Percentiles rank a stretch among this genome's conserved stretches.
These are phyloP conservation scores for Sphyrna mokarran DNA, from an alignment of 2,113 vertebrate species.

Conservation along the genomic window DNA sequence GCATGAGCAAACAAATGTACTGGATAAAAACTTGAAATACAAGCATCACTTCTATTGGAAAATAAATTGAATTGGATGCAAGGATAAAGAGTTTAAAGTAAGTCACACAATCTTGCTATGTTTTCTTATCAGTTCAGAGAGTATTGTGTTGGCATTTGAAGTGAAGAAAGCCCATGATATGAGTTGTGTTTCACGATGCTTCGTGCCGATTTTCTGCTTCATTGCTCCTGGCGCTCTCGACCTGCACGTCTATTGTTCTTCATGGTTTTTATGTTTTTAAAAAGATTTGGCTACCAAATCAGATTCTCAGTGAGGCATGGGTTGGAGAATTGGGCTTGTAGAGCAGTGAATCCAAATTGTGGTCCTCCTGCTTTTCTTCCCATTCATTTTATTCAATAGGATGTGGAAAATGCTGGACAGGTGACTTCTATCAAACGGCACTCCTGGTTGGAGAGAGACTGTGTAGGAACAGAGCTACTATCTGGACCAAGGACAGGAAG, in stretches of 20 bases:
- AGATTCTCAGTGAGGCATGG: background rate
- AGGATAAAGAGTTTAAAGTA: background rate
- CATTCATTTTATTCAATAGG: background rate
- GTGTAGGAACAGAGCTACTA: background rate
- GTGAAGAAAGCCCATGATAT: background rate
- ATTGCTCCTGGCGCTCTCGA: background rate
- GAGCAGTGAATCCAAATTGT: background rate
- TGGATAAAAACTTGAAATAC: background rate
- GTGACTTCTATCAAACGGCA: background rate
- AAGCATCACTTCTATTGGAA: background rate
- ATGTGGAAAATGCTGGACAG: background rate
- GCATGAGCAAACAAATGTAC: background rate
- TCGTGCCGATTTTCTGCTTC: background rate
- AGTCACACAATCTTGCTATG: background rate
- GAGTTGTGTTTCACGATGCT: background rate
- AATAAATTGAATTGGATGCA: constrained; percentile 6
- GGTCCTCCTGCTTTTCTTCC: background rate
- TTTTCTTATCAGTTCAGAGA: background rate
- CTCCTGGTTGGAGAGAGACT: background rate
- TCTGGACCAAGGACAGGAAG: background rate
- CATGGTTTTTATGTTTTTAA: background rate
- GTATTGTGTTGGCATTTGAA: background rate
- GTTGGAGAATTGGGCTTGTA: background rate
- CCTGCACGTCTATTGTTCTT: background rate
- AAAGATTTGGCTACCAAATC: background rate